Evolutionary conservation across 2,888 invertebrate genomes (phyloP).

Genomic region (Steromphala cineraria): DNA sequence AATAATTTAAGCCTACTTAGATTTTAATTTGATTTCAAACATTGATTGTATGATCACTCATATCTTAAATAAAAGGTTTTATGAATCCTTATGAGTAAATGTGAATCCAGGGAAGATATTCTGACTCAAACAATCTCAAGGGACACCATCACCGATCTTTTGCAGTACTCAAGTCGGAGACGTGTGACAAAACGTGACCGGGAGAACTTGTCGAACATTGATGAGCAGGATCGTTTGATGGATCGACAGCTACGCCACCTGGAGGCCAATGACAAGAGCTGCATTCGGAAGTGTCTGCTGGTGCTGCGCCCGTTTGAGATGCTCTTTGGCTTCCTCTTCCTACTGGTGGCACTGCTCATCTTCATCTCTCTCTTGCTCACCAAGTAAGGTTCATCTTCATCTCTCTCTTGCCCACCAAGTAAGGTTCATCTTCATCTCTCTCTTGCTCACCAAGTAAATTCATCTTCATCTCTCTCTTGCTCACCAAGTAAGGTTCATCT

Average conservation of each 20-base stretch:
- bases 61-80: too few relatives aligned
- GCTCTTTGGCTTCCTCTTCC: slow-evolving; percentile 70
- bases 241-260: slow-evolving; percentile 70
- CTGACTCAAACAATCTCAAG: too few relatives aligned
- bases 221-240: slow-evolving; percentile 72
- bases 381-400: slow-evolving; percentile 65
- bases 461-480: too few relatives aligned
- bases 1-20: too few relatives aligned
- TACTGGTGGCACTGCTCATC: slow-evolving; percentile 70
- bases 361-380: slow-evolving; percentile 74
- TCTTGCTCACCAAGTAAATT: slow-evolving; percentile 70
- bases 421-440: slow-evolving; percentile 34
- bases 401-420: too few relatives aligned
- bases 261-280: slow-evolving; percentile 59
- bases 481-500: slow-evolving; percentile 70
- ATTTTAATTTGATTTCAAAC: too few relatives aligned
- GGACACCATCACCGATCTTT: not conserved
- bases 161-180: slow-evolving; percentile 54
- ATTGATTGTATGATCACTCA: too few relatives aligned
- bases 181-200: slow-evolving; percentile 61
- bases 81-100: too few relatives aligned
- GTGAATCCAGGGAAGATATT: too few relatives aligned
- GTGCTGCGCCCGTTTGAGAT: slow-evolving; percentile 74
- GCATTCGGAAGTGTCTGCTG: slow-evolving; percentile 64
- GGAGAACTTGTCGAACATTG: slow-evolving; percentile 61